Evolutionary conservation across 2,888 invertebrate species (phyloP), one percentile per base, ranked within the genome.

Genomic region (Micropterix aruncella): DNA sequence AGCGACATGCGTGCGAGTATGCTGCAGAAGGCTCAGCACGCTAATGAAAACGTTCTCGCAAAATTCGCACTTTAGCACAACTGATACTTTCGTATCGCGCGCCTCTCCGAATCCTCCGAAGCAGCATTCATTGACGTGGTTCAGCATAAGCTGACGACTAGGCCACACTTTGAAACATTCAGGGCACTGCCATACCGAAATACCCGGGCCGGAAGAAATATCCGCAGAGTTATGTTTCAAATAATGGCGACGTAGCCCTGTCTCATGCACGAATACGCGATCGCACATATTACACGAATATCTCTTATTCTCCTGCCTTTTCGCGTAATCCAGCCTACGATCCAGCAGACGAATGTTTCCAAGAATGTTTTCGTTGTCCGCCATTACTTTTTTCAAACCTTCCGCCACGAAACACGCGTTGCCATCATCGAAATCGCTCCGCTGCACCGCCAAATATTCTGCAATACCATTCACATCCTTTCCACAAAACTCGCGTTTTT

Each of bases 1-100:
- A n/a, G 75, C 77, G 2, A 74, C 75, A 60, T 83, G 83, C 36
- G 54, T 53, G 53, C 65, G 68, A 1, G 61, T 59, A 54, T 71
- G 71, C 46, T 61, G 58, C 38, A 70, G 50, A 18, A 71, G 50
- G 55, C 65, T 59, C 9, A 68, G 66, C 43, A 70, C 66, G 53
- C 65, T 66, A 17, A 69, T 68, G 49, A 61, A 71, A 9, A 69
- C 65, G 55, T 66, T 70, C 50, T 70, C 70, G 51, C 66, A 66
- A 51, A 68, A 70, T 52, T 70, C 70, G 51, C 70, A 70, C 56
- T 69, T 67, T 45, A 70, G 51, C 16, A 70, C 52, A 37, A 61
- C 60, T 7, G 69, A 70, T 14, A 68, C 65, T 57, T 69, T 69
- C 38, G 66, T 61, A 2, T 51, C 49, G 16, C 5, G 7, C 45